These are phyloP conservation scores for Tricholaema leucomelas DNA, from an alignment of 2,113 vertebrate species.

Conservation along the genomic window DNA sequence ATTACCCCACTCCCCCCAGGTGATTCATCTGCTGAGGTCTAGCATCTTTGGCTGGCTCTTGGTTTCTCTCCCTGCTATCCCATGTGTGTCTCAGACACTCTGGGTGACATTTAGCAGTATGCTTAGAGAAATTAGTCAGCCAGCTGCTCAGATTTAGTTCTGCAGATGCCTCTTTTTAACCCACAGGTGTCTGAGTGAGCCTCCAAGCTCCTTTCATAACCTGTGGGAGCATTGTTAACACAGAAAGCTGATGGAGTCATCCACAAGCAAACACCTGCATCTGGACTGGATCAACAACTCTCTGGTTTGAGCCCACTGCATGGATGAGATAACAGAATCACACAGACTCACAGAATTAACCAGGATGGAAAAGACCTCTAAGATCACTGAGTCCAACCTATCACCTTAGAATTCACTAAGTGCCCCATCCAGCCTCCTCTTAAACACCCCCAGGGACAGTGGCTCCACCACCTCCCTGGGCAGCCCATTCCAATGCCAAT, in stretches of 20 bases:
- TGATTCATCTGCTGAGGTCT: not conserved
- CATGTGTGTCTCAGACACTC: not conserved
- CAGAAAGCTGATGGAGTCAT: not conserved
- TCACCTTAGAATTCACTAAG: no score
- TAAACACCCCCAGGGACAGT: no score
- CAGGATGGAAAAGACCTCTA: no score
- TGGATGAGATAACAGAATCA: no score
- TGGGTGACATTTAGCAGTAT: not conserved
- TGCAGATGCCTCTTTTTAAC: not conserved
- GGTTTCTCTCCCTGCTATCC: not conserved
- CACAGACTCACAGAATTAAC: no score
- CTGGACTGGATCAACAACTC: not conserved
- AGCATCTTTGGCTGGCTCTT: not conserved
- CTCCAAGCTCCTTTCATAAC: not conserved
- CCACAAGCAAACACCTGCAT: not conserved
- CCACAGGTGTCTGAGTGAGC: not conserved
- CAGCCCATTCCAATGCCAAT: no score
- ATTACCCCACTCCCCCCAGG: not conserved
- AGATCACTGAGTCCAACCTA: no score
- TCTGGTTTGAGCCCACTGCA: not conserved
- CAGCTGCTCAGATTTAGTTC: not conserved
- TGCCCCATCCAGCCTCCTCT: no score
- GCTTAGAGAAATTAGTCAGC: not conserved
- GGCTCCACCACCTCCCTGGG: no score
- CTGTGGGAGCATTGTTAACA: not conserved